phyloP scores from a whole-genome alignment of 1,140 invertebrate species.

The Halotydeus destructor region DNA sequence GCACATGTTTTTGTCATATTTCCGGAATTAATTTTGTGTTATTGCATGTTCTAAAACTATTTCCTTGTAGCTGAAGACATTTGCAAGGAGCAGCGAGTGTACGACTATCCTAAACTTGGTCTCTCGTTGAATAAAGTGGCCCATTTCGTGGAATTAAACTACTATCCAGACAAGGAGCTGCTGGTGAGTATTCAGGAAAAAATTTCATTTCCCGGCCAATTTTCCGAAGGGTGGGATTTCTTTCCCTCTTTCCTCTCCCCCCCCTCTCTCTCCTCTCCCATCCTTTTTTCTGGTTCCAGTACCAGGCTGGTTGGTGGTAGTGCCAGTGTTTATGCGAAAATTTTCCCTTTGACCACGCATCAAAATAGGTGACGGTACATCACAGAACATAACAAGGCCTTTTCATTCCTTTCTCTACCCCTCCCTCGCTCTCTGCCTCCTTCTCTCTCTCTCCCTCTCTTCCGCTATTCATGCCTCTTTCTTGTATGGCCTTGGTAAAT shows the following conservation, averaged over 20 bases:
- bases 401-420: too few species aligned
- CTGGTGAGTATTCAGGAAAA: conserved; percentile 37
- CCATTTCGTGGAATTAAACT: conserved; percentile 70
- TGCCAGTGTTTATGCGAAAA: too few species aligned
- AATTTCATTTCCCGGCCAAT: too few species aligned
- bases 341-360: too few species aligned
- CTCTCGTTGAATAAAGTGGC: conserved; percentile 70
- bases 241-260: conserved; percentile 1
- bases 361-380: too few species aligned
- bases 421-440: neutral
- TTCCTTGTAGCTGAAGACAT: conserved; percentile 42
- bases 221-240: too few species aligned
- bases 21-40: too few species aligned
- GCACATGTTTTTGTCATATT: neutral
- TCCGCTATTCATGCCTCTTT: neutral
- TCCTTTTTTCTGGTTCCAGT: neutral
- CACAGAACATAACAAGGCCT: too few species aligned
- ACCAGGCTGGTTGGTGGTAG: too few species aligned
- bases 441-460: neutral
- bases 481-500: neutral
- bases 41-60: too few species aligned
- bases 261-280: neutral
- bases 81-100: conserved; percentile 52
- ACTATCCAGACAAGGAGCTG: conserved; percentile 78
- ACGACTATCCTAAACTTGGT: conserved; percentile 55